Base-by-base conservation (phyloP, 1,140 invertebrate species). In the Zaprionus africanus region DNA sequence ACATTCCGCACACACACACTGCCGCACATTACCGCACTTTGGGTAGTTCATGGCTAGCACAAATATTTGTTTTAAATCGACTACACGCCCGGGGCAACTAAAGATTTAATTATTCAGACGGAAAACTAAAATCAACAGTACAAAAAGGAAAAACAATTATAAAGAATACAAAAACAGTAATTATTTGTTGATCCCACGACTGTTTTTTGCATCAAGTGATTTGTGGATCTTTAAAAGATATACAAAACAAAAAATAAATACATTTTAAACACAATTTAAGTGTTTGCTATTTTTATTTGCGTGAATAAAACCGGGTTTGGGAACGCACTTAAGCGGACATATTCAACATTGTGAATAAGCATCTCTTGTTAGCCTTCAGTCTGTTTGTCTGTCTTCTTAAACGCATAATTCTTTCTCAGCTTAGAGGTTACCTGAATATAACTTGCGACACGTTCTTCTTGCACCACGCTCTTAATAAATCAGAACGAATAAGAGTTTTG, bases 31-130 rank as follows among this genome's bases (percentile, higher is more conserved):
- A 49, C 17, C 4, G 17, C 6, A 24, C 28, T 58, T 49, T 31
- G 5, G 34, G 36, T 28, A 41, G 15, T 41, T 41, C n/a, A 65
- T n/a, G 51, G 1, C 19, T 70, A 15, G 17, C 17, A 56, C 12
- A 57, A 66, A 57, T 57, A 57, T 57, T 58, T 46, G 26, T 15
- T 56, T 56, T 22, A 43, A 56, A 56, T 19, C 17, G 51, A 56
- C 49, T n/a, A 64, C 31, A 17, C 4, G 53, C 53, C 53, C 13
- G 13, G 6, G 63, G 34, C 36, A 43, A 15, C 11, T 26, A 46
- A 19, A 28, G 19, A 36, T 59, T 31, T 58, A 15, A 49, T 58
- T 49, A 15, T 9, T n/a, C 28, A 59, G n/a, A 1, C 56, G 43
- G 41, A 34, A 46, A 58, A 58, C 34, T 6, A 34, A 67, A 67